Evolutionary conservation across 2,797 vertebrate species (phyloP).

Genomic region (Tarsius wallacei): DNA sequence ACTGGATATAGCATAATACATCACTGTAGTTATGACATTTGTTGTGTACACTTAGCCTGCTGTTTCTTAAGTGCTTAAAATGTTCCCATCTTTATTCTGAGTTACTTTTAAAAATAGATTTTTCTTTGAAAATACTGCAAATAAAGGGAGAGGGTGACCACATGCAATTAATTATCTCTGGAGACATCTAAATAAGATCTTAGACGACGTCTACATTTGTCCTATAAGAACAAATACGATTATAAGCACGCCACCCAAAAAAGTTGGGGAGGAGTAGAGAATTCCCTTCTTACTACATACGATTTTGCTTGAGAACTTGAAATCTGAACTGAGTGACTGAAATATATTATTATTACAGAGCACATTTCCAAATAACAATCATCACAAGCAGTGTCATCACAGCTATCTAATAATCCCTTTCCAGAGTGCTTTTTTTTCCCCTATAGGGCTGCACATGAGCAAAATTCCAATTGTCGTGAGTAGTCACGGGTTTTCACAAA

Average conservation of each 20-base stretch:
- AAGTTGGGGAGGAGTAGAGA: neutral
- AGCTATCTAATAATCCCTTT: neutral
- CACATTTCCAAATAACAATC: neutral
- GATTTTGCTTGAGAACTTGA: slow-evolving; percentile 15
- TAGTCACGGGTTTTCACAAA: neutral
- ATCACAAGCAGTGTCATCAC: neutral
- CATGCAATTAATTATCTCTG: neutral
- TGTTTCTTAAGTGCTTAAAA: neutral
- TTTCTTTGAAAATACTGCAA: slow-evolving; percentile 38
- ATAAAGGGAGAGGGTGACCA: neutral
- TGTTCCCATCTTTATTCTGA: neutral
- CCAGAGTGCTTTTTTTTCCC: neutral
- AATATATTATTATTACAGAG: neutral
- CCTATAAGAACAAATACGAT: neutral
- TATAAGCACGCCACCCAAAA: neutral
- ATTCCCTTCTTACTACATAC: neutral
- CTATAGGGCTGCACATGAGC: neutral
- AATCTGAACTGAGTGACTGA: neutral
- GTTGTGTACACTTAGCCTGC: neutral
- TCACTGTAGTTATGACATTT: neutral
- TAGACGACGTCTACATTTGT: neutral
- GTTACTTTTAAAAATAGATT: neutral
- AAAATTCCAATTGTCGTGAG: neutral
- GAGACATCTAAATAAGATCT: neutral
- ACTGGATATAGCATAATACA: neutral